These are phyloP conservation scores for Gallinago paraguaiae DNA, from an alignment of 2,113 vertebrate genomes.

Conservation along the genomic window DNA sequence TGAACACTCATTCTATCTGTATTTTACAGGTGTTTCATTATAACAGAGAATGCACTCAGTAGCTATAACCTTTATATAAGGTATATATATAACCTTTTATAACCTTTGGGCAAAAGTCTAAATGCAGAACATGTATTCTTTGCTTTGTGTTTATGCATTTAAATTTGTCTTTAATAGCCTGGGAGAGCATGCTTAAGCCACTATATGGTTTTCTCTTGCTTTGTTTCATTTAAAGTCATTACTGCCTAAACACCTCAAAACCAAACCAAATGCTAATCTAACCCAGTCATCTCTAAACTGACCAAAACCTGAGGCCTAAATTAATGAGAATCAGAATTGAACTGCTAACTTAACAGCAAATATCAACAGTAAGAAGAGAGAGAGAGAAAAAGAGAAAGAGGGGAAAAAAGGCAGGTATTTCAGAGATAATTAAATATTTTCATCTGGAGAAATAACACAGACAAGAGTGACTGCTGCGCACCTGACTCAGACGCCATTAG, in stretches of 20 bases:
- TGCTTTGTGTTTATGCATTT: background rate
- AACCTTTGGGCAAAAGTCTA: background rate
- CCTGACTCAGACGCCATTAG: background rate
- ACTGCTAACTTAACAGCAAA: background rate
- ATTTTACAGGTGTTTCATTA: background rate
- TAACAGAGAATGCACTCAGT: background rate
- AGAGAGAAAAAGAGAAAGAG: background rate
- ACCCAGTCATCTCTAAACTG: background rate
- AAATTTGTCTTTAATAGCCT: background rate
- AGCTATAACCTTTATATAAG: too few relatives aligned
- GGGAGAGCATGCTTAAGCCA: background rate
- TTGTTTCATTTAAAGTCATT: background rate
- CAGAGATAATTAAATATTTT: background rate
- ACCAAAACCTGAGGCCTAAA: background rate
- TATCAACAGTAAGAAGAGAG: background rate
- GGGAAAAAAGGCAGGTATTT: background rate
- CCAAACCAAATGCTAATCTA: background rate
- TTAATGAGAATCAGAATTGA: background rate
- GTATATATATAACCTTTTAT: background rate
- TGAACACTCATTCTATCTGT: background rate
- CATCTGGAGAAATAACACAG: background rate
- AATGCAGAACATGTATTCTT: background rate
- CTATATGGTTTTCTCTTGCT: background rate
- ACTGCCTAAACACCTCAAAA: background rate
- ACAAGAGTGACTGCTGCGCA: background rate